A percentile compares a stretch with the other conserved stretches of the same genome.
Conservation (phyloP, 2,888 invertebrate species). For the Spodoptera picta region DNA sequence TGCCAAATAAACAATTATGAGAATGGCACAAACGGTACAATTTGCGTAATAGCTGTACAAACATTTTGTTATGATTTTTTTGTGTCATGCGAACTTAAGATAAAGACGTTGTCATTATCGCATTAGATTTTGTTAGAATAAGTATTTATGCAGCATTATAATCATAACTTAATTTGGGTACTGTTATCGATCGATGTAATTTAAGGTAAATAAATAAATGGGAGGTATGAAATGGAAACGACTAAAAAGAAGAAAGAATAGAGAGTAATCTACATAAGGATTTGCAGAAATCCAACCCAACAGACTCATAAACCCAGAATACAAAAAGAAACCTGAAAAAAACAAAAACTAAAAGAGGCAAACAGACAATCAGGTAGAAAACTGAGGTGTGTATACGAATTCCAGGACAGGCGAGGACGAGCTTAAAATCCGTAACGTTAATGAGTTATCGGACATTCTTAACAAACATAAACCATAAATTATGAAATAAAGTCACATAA, state of each 20-base stretch:
- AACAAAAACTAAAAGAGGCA: slow-evolving; percentile 3
- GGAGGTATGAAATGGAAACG: too few species aligned
- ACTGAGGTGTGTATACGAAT: too few species aligned
- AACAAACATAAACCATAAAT: slow-evolving; percentile 27
- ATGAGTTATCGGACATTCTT: background rate
- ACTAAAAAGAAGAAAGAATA: too few species aligned
- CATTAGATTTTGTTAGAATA: slow-evolving; percentile 9
- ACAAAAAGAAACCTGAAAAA: too few species aligned
- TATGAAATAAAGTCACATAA: slow-evolving; percentile 26
- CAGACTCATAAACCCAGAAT: background rate
- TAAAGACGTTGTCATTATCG: slow-evolving; percentile 20
- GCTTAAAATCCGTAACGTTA: too few species aligned
- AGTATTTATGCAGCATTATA: slow-evolving; percentile 2
- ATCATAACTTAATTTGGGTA: too few species aligned
- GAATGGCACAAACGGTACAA: slow-evolving; percentile 50
- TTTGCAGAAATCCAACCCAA: background rate
- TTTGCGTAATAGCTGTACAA: slow-evolving; percentile 45
- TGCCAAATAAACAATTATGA: slow-evolving; percentile 56
- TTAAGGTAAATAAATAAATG: too few species aligned
- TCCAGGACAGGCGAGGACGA: too few species aligned
- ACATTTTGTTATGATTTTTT: slow-evolving; percentile 37
- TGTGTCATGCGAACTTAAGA: slow-evolving; percentile 44
- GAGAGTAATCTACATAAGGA: too few species aligned
- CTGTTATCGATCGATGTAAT: too few species aligned
- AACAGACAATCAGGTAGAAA: background rate